Evolutionary conservation across 2,888 invertebrate species (phyloP).

Genomic region (Apoderus coryli): DNA sequence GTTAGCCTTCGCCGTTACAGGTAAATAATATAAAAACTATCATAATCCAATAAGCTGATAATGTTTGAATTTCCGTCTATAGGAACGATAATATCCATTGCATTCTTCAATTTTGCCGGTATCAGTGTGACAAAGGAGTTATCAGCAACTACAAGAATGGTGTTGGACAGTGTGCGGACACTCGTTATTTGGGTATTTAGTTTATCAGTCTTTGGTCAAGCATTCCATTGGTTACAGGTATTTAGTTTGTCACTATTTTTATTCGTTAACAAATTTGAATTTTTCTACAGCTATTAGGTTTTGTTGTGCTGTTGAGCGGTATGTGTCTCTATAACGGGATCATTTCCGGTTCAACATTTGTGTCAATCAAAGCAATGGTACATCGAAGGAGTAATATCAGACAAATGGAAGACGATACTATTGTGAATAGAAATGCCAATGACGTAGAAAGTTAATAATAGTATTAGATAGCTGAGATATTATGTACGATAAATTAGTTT

Average conservation of each 20-base stretch:
- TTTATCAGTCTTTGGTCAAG: constrained; percentile 61
- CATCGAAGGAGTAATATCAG: constrained; percentile 21
- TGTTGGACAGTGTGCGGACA: constrained; percentile 41
- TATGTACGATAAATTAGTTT: too few species aligned
- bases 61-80: constrained; percentile 26
- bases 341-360: constrained; percentile 21
- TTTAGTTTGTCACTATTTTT: not conserved
- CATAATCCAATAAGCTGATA: too few species aligned
- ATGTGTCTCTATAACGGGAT: constrained; percentile 66
- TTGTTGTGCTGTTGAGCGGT: constrained; percentile 58
- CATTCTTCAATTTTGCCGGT: constrained; percentile 50
- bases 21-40: too few species aligned
- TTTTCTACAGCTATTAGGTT: constrained; percentile 51
- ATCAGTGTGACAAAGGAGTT: constrained; percentile 80
- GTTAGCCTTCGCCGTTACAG: not conserved
- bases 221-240: constrained; percentile 59
- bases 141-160: constrained; percentile 49
- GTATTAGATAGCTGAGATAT: too few species aligned
- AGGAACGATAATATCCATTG: constrained; percentile 74
- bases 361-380: constrained; percentile 19
- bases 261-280: not conserved
- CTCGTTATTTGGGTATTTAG: constrained; percentile 82
- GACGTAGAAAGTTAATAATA: constrained; percentile 18
- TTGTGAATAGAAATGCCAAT: constrained; percentile 29
- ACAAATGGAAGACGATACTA: constrained; percentile 24